These are phyloP conservation scores for Zeugodacus cucurbitae DNA, from an alignment of 1,140 invertebrate species.

Conservation along the genomic window DNA sequence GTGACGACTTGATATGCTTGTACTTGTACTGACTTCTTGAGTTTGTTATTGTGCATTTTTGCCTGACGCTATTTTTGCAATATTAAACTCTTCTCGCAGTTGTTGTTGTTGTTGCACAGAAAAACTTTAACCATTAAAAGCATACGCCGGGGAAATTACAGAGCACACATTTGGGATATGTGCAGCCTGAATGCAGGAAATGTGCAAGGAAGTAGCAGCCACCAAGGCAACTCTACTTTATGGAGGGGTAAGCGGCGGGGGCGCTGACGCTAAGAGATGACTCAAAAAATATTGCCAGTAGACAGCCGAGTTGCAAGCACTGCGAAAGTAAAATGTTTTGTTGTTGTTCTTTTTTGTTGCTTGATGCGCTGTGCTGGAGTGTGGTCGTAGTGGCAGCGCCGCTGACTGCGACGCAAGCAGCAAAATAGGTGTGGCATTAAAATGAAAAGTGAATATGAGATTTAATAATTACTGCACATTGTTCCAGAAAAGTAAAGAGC, in stretches of 20 bases:
- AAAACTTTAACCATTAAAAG: conserved; percentile 37
- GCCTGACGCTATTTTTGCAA: conserved; percentile 1
- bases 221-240: too few species aligned
- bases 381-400: too few species aligned
- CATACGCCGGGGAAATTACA: conserved; percentile 26
- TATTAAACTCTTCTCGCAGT: background rate
- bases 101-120: background rate
- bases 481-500: conserved; percentile 12
- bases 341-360: background rate
- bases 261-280: background rate
- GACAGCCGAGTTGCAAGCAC: background rate
- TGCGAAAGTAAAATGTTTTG: background rate
- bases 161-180: conserved; percentile 12
- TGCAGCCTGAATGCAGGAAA: conserved; percentile 13
- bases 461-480: conserved; percentile 39
- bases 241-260: too few species aligned
- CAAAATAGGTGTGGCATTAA: conserved; percentile 11
- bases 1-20: background rate
- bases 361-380: background rate
- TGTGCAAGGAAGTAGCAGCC: background rate
- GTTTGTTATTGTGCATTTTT: conserved; percentile 24
- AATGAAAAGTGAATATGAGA: conserved; percentile 34
- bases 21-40: background rate
- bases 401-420: background rate
- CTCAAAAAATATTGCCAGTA: background rate